A percentile compares a stretch with the other conserved stretches of the same genome.
Evolutionary conservation across 1,140 invertebrate genomes (phyloP).

Genomic region (Drosophila suzukii): DNA sequence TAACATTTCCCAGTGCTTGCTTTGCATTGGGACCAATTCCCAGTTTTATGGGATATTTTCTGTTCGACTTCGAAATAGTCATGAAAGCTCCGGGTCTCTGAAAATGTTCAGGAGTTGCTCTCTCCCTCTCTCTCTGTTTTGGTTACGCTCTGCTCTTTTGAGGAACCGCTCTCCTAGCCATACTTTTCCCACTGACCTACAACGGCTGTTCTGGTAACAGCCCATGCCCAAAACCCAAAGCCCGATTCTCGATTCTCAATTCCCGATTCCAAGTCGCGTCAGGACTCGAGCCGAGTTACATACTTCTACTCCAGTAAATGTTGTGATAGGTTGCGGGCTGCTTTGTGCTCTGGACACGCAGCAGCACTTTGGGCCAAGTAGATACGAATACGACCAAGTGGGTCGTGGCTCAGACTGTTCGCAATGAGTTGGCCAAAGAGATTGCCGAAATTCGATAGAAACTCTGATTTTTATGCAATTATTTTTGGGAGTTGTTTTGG

Average conservation of each 20-base stretch:
- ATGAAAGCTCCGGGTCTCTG: conserved; percentile 18
- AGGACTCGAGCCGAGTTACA: conserved; percentile 51
- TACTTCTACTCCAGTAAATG: conserved; percentile 59
- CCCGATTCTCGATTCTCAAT: conserved; percentile 10
- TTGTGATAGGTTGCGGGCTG: conserved; percentile 75
- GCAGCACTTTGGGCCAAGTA: conserved; percentile 30
- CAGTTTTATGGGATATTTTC: not conserved
- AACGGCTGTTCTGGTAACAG: conserved; percentile 55
- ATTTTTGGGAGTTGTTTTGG: not conserved
- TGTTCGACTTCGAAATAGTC: conserved; percentile 55
- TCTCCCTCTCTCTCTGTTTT: conserved; percentile 7
- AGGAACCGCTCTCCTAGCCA: not conserved
- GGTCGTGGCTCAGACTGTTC: conserved; percentile 17
- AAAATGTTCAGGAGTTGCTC: not conserved
- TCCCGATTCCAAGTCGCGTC: conserved; percentile 19
- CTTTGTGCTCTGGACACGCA: conserved; percentile 24
- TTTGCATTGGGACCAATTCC: conserved; percentile 53
- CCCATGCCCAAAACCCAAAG: conserved; percentile 32
- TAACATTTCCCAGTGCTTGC: conserved; percentile 41
- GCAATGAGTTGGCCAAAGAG: conserved; percentile 2
- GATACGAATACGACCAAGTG: conserved; percentile 7
- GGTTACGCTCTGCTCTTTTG: not conserved
- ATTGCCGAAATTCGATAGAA: conserved; percentile 10
- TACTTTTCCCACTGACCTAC: conserved; percentile 71
- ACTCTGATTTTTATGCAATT: not conserved